These are phyloP conservation scores for Theretra japonica DNA, from an alignment of 2,888 invertebrate species.

Conservation along the genomic window DNA sequence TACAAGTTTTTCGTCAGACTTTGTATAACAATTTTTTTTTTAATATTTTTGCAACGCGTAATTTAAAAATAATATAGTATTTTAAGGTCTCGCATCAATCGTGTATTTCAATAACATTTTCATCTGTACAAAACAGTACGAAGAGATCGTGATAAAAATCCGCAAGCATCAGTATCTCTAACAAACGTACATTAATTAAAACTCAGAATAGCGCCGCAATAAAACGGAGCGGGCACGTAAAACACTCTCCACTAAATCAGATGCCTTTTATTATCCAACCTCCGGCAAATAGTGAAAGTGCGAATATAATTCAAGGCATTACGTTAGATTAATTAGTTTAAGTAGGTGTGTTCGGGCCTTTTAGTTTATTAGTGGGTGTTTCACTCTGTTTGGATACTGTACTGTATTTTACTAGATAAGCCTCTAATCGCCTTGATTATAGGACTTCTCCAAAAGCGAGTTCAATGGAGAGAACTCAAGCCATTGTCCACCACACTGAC, in stretches of 20 bases:
- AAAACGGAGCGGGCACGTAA: slow-evolving; percentile 13
- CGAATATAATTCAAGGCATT: not conserved
- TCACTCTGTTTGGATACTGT: too few relatives aligned
- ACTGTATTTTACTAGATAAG: too few relatives aligned
- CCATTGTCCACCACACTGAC: too few relatives aligned
- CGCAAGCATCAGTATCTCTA: not conserved
- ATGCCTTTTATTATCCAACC: slow-evolving; percentile 3
- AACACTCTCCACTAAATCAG: slow-evolving; percentile 17
- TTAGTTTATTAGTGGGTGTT: too few relatives aligned
- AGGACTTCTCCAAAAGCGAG: too few relatives aligned
- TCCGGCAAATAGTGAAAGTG: not conserved
- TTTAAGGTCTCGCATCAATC: too few relatives aligned
- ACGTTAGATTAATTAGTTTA: slow-evolving; percentile 15
- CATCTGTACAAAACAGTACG: not conserved
- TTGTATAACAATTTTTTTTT: too few relatives aligned
- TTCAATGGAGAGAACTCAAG: too few relatives aligned
- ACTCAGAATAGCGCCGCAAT: not conserved
- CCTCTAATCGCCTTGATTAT: too few relatives aligned
- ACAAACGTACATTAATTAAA: slow-evolving; percentile 10
- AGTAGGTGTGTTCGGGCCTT: not conserved
- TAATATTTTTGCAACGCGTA: too few relatives aligned
- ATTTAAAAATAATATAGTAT: too few relatives aligned
- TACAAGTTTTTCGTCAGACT: too few relatives aligned
- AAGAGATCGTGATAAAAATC: not conserved
- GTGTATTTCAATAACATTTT: not conserved